Conservation (phyloP, 2,113 vertebrate species). For the Lepus europaeus region DNA sequence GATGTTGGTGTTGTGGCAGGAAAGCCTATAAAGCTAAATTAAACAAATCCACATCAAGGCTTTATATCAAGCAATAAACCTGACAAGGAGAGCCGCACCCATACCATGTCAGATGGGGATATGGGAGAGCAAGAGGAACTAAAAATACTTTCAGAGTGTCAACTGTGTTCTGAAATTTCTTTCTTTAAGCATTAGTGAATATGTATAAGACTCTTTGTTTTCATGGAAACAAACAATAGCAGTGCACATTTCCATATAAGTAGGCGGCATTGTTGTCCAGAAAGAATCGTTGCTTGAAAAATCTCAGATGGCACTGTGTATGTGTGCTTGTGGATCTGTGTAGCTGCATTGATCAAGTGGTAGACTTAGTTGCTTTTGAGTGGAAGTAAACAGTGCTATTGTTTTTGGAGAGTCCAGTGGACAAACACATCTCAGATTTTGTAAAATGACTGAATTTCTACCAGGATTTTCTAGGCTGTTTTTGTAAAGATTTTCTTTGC, state of each 20-base stretch:
- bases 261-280: background rate
- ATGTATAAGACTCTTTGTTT: conserved; percentile 24
- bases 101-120: background rate
- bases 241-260: background rate
- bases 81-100: conserved; percentile 7
- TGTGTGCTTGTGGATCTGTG: background rate
- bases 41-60: conserved; percentile 62
- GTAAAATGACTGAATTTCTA: background rate
- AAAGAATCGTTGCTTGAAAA: conserved; percentile 41
- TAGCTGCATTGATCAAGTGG: background rate
- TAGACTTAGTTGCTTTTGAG: background rate
- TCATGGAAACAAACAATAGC: background rate
- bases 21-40: conserved; percentile 61
- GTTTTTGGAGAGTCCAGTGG: background rate
- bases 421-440: conserved; percentile 16
- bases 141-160: background rate
- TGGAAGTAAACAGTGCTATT: conserved; percentile 29
- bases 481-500: background rate
- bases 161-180: background rate
- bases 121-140: background rate
- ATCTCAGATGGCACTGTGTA: background rate
- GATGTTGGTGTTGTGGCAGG: conserved; percentile 14
- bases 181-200: background rate
- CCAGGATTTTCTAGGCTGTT: background rate
- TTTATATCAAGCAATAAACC: conserved; percentile 64